A percentile compares a stretch with the other conserved stretches of the same genome.
Evolutionary conservation across 2,888 invertebrate species (phyloP).

Genomic region (Drosophila conformis): DNA sequence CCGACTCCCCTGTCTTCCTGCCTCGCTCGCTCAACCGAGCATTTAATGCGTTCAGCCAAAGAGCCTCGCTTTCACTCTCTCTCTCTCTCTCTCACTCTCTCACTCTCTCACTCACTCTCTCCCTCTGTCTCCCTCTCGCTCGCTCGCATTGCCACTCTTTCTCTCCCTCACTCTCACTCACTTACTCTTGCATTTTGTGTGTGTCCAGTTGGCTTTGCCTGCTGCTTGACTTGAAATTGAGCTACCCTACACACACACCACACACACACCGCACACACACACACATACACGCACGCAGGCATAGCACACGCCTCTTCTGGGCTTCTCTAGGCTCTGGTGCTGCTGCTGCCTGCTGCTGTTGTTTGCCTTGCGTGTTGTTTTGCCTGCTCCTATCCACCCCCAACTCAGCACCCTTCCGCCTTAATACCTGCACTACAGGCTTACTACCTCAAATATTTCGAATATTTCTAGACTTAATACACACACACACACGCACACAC

Average conservation of each 20-base stretch:
- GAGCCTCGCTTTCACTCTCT: constrained; percentile 26
- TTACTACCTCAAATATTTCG: constrained; percentile 62
- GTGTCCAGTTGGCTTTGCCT: constrained; percentile 44
- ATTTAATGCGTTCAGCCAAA: constrained; percentile 60
- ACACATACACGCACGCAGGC: constrained; percentile 21
- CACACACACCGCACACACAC: constrained; percentile 14
- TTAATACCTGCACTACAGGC: not conserved
- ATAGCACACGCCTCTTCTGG: constrained; percentile 55
- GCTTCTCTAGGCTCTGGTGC: constrained; percentile 45
- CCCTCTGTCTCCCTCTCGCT: not conserved
- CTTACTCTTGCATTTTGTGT: constrained; percentile 18
- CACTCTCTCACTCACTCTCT: not conserved
- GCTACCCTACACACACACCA: constrained; percentile 54
- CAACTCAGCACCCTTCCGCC: not conserved
- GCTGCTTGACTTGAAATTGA: constrained; percentile 69
- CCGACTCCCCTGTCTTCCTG: constrained; percentile 7
- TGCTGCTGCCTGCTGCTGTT: constrained; percentile 15
- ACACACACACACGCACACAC: constrained; percentile 36
- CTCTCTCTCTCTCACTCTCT: not conserved
- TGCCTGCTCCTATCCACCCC: not conserved
- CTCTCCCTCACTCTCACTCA: constrained; percentile 6
- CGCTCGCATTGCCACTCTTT: not conserved
- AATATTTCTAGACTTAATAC: constrained; percentile 59
- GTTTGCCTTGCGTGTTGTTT: constrained; percentile 51
- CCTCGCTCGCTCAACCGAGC: constrained; percentile 42